Conservation (phyloP, 1,140 invertebrate genomes). For the Pogonomyrmex barbatus region DNA sequence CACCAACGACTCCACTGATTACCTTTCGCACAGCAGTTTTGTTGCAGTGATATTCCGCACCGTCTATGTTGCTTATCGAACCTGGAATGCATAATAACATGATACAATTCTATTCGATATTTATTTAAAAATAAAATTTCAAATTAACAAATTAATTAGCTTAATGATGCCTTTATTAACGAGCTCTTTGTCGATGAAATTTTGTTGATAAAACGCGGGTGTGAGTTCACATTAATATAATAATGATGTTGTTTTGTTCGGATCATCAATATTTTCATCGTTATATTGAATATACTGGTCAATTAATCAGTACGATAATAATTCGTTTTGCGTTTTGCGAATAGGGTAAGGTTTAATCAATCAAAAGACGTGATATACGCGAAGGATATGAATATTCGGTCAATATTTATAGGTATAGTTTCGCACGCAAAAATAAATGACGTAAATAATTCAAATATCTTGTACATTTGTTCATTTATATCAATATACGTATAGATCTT, state of each 20-base stretch:
- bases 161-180: constrained; percentile 15
- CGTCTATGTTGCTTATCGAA: constrained; percentile 97
- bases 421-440: background rate
- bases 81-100: constrained; percentile 88
- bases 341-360: background rate
- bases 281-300: constrained; percentile 55
- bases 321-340: constrained; percentile 18
- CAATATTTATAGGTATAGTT: background rate
- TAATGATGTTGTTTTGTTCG: constrained; percentile 69
- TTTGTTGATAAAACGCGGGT: constrained; percentile 27
- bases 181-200: background rate
- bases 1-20: constrained; percentile 98
- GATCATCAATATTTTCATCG: constrained; percentile 71
- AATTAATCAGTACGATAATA: constrained; percentile 71
- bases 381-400: constrained; percentile 4
- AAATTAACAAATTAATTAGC: constrained; percentile 50
- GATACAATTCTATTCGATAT: background rate
- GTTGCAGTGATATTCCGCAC: constrained; percentile 95
- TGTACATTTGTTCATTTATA: constrained; percentile 21
- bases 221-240: constrained; percentile 68
- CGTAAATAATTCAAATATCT: constrained; percentile 25
- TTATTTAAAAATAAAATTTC: constrained; percentile 45
- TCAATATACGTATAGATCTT: constrained; percentile 6
- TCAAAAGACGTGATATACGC: constrained; percentile 10
- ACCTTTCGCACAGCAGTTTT: constrained; percentile 94